Percentiles rank a stretch among this genome's conserved stretches.
Conservation (phyloP, 2,797 vertebrate species). For the Varecia variegata region DNA sequence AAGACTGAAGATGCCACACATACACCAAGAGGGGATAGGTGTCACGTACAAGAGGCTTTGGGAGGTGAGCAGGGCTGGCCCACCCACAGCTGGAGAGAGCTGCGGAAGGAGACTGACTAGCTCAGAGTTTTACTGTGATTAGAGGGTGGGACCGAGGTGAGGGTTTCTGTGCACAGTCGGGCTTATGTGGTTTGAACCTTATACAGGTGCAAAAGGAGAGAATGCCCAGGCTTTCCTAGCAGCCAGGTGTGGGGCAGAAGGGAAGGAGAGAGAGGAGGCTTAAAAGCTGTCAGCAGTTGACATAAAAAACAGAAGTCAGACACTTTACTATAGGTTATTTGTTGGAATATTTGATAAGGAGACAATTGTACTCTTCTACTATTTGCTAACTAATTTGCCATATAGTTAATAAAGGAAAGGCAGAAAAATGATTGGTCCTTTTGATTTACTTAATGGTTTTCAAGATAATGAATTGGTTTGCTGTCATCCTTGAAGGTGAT, state of each 20-base stretch:
- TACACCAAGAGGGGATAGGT: background rate
- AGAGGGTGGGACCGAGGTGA: background rate
- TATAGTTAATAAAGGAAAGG: background rate
- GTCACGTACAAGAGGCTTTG: background rate
- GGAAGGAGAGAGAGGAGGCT: background rate
- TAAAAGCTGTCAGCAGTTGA: background rate
- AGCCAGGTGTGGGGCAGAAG: background rate
- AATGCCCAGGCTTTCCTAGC: background rate
- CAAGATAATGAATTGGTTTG: background rate
- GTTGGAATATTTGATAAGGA: conserved; percentile 9
- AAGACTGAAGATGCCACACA: background rate
- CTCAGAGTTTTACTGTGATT: background rate
- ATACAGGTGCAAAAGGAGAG: background rate
- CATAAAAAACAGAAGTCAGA: background rate
- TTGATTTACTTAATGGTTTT: background rate
- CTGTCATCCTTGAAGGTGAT: background rate
- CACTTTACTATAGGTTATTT: background rate
- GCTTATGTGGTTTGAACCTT: background rate
- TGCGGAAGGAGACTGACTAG: background rate
- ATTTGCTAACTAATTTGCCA: background rate
- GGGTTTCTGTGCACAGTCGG: background rate
- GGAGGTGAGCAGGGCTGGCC: background rate
- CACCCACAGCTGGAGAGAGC: background rate
- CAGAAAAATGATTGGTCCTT: background rate
- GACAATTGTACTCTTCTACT: background rate